phyloP scores from a whole-genome alignment of 2,113 vertebrate species.

The Pampusana beccarii region DNA sequence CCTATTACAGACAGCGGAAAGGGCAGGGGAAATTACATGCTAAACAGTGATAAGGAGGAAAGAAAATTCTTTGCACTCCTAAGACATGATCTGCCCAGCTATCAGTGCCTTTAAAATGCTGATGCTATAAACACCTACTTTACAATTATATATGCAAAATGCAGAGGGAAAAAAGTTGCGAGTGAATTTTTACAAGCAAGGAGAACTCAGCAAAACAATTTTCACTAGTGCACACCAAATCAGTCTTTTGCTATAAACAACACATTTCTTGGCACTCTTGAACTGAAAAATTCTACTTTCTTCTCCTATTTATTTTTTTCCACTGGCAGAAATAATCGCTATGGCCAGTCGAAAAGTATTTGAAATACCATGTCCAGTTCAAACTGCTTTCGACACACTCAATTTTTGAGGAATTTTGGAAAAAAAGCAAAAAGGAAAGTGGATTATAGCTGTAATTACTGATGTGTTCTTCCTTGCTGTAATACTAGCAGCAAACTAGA shows the following conservation, averaged over 20 bases:
- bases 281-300: conserved; percentile 16
- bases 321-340: conserved; percentile 34
- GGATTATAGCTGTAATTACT: conserved; percentile 16
- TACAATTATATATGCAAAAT: background rate
- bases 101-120: background rate
- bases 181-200: background rate
- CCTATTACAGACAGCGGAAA: background rate
- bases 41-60: background rate
- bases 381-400: conserved; percentile 4
- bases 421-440: conserved; percentile 1
- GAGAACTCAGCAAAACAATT: background rate
- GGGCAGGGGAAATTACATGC: background rate
- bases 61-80: background rate
- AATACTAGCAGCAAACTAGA: background rate
- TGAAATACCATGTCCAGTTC: conserved; percentile 37
- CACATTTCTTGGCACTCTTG: conserved; percentile 27
- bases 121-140: background rate
- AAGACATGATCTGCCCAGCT: background rate
- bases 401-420: conserved; percentile 49
- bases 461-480: background rate
- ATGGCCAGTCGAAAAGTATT: conserved; percentile 3
- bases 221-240: background rate
- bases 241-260: conserved; percentile 2
- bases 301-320: conserved; percentile 22
- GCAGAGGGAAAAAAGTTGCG: background rate